phyloP scores from a whole-genome alignment of 2,113 vertebrate species.

The Aythya baeri region DNA sequence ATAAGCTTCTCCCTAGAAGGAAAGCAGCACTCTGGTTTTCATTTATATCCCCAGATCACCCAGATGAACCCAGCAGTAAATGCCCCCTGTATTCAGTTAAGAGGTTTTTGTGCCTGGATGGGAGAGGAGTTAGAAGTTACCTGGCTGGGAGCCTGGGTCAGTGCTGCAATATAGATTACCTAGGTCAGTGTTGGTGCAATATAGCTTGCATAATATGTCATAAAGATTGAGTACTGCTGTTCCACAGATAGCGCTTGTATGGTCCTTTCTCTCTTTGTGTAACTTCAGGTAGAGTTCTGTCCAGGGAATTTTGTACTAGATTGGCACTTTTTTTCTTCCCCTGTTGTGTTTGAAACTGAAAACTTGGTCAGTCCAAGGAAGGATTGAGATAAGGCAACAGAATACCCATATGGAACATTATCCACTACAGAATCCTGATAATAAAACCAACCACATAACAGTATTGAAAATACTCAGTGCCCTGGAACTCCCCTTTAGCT shows the following conservation, averaged over 20 bases:
- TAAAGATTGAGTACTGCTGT: not conserved
- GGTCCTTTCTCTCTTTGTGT: not conserved
- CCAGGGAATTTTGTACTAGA: not conserved
- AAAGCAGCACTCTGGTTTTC: not conserved
- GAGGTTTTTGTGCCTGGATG: not conserved
- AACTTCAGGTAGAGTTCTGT: not conserved
- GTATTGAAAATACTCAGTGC: not conserved
- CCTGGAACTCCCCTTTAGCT: not conserved
- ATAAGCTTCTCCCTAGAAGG: not conserved
- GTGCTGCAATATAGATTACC: not conserved
- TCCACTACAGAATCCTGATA: not conserved
- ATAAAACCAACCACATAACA: not conserved
- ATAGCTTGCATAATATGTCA: too few species aligned
- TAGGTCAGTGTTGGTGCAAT: not conserved
- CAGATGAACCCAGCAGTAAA: not conserved
- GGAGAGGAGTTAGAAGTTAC: not conserved
- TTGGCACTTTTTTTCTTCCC: not conserved
- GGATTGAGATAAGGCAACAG: not conserved
- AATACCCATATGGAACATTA: not conserved
- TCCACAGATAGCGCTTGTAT: not conserved
- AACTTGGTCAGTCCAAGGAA: not conserved
- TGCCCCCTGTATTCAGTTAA: not conserved
- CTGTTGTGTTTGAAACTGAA: not conserved
- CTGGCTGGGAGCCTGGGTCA: not conserved
- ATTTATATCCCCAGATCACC: not conserved